phyloP scores from a whole-genome alignment of 2,113 vertebrate species.

The Bubo scandiacus region DNA sequence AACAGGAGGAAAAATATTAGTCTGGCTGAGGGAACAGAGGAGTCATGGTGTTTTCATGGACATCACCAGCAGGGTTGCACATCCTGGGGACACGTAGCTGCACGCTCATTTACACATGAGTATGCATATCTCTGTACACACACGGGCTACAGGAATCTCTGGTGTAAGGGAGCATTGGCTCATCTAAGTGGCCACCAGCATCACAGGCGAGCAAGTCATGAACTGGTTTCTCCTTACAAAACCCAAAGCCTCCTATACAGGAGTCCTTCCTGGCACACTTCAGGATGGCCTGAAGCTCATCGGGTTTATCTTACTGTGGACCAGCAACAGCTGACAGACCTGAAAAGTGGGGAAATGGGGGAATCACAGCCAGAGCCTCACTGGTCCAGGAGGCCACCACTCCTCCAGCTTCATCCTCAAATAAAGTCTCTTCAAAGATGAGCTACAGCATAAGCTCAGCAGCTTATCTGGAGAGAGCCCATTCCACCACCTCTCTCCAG shows the following conservation, averaged over 20 bases:
- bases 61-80: accelerated
- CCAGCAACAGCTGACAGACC: not conserved
- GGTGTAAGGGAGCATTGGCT: accelerated
- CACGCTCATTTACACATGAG: not conserved
- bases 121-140: not conserved
- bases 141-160: not conserved
- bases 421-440: not conserved
- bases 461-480: not conserved
- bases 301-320: not conserved
- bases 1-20: not conserved
- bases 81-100: accelerated
- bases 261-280: not conserved
- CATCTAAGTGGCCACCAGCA: not conserved
- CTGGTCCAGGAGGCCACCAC: not conserved
- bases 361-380: not conserved
- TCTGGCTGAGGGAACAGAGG: not conserved
- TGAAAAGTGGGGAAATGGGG: not conserved
- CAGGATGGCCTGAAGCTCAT: not conserved
- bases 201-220: not conserved
- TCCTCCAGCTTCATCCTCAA: not conserved
- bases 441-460: not conserved
- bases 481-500: not conserved
- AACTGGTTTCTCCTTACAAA: not conserved
- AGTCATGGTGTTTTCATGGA: not conserved
- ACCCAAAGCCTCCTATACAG: not conserved